These are phyloP conservation scores for cat (Felis catus) DNA, from an alignment of 2,113 vertebrate species.

Conservation along the genomic window F.catus_Fca126_mat1.0 CM031419.1:32044001-32044500, in stretches of 20 bases:
- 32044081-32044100: neutral
- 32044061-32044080: neutral
- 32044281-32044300: neutral
- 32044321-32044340: neutral
- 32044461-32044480: too few relatives aligned
- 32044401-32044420: neutral
- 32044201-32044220: neutral
- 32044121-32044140: neutral
- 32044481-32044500: neutral
- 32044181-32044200: neutral
- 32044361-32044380: neutral
- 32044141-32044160: neutral
- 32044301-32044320: neutral
- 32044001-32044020: neutral
- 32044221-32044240: neutral
- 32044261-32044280: neutral
- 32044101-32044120: neutral
- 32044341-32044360: neutral
- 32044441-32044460: neutral
- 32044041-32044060: neutral
- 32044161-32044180: neutral
- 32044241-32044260: neutral
- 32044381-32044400: conserved; percentile 5
- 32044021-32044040: neutral
- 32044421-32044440: neutral